Base-by-base conservation (phyloP, 1,140 invertebrate species). In the Temnothorax nylanderi region DNA sequence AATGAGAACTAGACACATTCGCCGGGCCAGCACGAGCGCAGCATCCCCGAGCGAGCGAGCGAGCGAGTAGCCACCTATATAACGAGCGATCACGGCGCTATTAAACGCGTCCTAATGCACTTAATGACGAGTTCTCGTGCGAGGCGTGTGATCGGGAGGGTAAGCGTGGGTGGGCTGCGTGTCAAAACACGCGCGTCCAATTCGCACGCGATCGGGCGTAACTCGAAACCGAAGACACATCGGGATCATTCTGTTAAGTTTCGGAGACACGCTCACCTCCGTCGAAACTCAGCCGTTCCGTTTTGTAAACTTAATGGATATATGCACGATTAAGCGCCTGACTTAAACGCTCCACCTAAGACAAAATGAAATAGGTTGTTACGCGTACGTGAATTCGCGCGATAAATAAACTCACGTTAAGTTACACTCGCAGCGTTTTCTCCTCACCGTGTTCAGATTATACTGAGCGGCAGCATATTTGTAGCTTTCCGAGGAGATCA, bases 71-170 rank as follows among this genome's bases (percentile, higher is more conserved):
- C 81, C 74, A 82, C 77, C 87, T 80, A 86, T 82, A 84, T 75
- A 89, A 90, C 75, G 86, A 86, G 82, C 80, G 82, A 85, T 65
- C 78, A 62, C 54, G 51, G 49, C 56, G 67, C 87, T 88, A 92
- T 93, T 94, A 94, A 94, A 94, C 91, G 90, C 85, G 92, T 91
- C 92, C 92, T 94, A 94, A 95, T 94, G 92, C 93, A 93, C 93
- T 94, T 95, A 95, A 95, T 94, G 92, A 93, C 91, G 91, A 93
- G 92, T 93, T 93, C 91, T 91, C 91, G 93, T 95, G 92, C 89
- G 85, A 89, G 49, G 90, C 88, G 88, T 82, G 74, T 60, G 82
- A 78, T 92, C 93, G 93, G 91, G 93, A 10, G 67, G 69, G 56
- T 74, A 92, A 26, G 93, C 90, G 94, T 92, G 91, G 93, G 93